phyloP scores from a whole-genome alignment of 2,797 vertebrate genomes.

The Chromis chromis region DNA sequence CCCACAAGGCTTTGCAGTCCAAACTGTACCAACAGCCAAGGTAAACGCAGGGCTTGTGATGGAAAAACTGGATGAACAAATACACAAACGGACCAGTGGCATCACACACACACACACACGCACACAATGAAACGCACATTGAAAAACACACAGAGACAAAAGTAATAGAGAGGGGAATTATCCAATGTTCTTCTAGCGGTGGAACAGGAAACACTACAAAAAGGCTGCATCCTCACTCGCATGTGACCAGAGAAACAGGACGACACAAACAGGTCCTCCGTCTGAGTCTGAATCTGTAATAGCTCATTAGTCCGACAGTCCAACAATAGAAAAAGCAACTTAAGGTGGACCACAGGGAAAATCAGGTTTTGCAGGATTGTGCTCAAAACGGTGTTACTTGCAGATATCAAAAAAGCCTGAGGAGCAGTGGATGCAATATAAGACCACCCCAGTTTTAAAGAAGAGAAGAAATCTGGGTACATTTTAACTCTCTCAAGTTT shows the following conservation, averaged over 20 bases:
- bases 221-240: constrained; percentile 21
- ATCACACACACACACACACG: constrained; percentile 23
- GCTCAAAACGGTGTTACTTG: no score
- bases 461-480: no score
- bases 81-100: constrained; percentile 52
- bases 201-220: constrained; percentile 45
- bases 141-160: constrained; percentile 22
- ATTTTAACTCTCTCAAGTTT: no score
- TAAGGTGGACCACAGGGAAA: no score
- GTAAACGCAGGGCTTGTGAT: constrained; percentile 79
- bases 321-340: no score
- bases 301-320: not conserved
- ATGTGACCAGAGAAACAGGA: constrained; percentile 18
- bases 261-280: not conserved
- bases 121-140: constrained; percentile 16
- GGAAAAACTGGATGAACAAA: constrained; percentile 72
- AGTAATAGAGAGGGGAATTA: constrained; percentile 33
- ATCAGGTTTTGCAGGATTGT: no score
- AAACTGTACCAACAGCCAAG: constrained; percentile 70
- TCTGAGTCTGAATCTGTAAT: not conserved
- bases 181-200: constrained; percentile 25
- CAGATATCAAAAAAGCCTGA: no score
- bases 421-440: no score
- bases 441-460: no score
- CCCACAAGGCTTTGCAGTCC: constrained; percentile 79